Base-by-base conservation (phyloP, 2,113 vertebrate genomes). In the Alaudala cheleensis region DNA sequence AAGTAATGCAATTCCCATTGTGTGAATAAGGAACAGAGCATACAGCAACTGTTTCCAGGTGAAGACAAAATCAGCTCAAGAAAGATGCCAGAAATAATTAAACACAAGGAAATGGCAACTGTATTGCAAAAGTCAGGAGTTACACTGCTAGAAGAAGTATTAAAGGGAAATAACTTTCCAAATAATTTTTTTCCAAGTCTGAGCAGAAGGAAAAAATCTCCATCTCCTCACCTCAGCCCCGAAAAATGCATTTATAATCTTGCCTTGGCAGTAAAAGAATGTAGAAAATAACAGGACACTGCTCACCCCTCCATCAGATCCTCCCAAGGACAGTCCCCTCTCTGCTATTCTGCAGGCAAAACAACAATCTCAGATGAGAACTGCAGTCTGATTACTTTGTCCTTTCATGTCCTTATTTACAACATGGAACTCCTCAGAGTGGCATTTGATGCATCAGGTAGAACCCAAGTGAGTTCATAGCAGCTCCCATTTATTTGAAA, bases 251-350 rank as follows among this genome's bases (percentile, higher is more conserved):
- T 76, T 88, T 80, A 72, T 66, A 37, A 93, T 24, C 76, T 78
- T 92, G 86, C 82, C 73, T 94, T 88, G 74, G 51, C n/a, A 83
- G 44, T 39, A 84, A 86, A 79, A 91, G 88, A 91, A 86, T 2
- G 53, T 85, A 83, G 96, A 87, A 94, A 94, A 77, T 85, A 91
- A 92, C 33, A 58, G 70, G 74, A 91, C 45, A 45, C 87, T 88
- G 97, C 99, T 99, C 96, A 99, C 99, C 94, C 99, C 99, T 98
- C 99, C 99, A 20, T 99, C 98, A n/a, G 99, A 99, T 92, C 99
- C 99, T 87, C 99, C 99, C 91, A 99, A 97, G 33, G 98, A 98
- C 37, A 99, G 96, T 39, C 99, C 99, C 80, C 98, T 98, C 97
- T 99, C 98, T 23, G 99, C 99, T 97, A 99, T 95, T 96, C 99